Evolutionary conservation across 2,888 invertebrate species (phyloP), one percentile per base, ranked within the genome.

Genomic region (Idaea dimidiata): DNA sequence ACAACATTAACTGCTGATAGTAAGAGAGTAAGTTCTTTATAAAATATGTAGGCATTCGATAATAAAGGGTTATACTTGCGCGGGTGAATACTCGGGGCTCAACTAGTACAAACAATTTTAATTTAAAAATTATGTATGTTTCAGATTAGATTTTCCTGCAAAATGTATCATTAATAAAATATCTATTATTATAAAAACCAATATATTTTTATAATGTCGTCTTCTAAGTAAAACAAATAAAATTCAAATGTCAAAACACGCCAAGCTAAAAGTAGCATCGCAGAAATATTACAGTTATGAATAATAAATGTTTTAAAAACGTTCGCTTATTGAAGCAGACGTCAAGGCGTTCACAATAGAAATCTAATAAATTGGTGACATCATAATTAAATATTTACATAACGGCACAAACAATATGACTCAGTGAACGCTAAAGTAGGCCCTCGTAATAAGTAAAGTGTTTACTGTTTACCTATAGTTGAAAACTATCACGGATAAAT

Each of bases 371-470:
- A 43, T 43, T 43, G 8, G 14, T 43, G 43, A 43, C 43, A 43
- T 43, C 43, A 43, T 43, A 43, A 43, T 43, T 43, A 43, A 43
- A 43, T 43, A 43, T 43, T 43, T 43, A 43, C 43, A 43, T 43
- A 43, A 43, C 43, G 43, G 43, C 14, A 43, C 43, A 43, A 43
- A 43, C 43, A 43, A 43, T 43, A 43, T 43, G 43, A 43, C 43
- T 43, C 43, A 43, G 6, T 43, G 10, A 43, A 43, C 10, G 43
- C 14, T 43, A 14, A 43, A 43, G 10, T 43, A 43, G 43, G 43
- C 43, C 43, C 43, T 43, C 43, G 10, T 43, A 43, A 14, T 43
- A 10, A 43, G 0, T 33, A 14, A 43, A 43, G 43, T 43, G 32
- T 32, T 32, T 32, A n/a, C n/a, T n/a, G n/a, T n/a, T n/a, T n/a